Percentiles rank a stretch among this genome's conserved stretches.
These are phyloP conservation scores for Lepidothrix coronata DNA, from an alignment of 2,113 vertebrate species.

Conservation along the genomic window DNA sequence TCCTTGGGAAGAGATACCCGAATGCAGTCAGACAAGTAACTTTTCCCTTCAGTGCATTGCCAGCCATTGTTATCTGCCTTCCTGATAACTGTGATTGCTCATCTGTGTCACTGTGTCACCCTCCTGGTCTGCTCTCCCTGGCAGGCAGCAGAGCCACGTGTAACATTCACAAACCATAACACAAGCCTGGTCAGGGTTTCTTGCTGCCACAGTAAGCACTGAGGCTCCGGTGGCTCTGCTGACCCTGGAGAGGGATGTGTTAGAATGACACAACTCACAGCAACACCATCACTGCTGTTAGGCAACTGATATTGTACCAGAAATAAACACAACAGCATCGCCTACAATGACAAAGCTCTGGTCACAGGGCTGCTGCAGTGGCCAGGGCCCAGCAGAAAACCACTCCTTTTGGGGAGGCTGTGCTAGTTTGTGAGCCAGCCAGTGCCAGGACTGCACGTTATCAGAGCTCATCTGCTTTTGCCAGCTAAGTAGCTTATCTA, in stretches of 20 bases:
- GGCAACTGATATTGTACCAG: not conserved
- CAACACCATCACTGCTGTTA: not conserved
- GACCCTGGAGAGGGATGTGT: not conserved
- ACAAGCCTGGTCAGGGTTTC: not conserved
- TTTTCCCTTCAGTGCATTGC: not conserved
- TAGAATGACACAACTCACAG: not conserved
- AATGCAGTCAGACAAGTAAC: not conserved
- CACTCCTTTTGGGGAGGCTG: not conserved
- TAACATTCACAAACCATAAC: not conserved
- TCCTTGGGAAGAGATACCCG: not conserved
- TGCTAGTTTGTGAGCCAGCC: not conserved
- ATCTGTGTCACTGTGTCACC: not conserved
- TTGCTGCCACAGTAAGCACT: not conserved
- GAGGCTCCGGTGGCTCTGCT: not conserved
- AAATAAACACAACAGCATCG: not conserved
- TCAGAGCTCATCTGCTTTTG: not conserved
- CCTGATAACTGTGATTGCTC: not conserved
- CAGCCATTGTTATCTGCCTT: not conserved
- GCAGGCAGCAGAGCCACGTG: not conserved
- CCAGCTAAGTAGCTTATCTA: conserved; percentile 12
- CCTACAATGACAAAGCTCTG: not conserved
- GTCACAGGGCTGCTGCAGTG: not conserved
- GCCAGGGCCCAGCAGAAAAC: not conserved
- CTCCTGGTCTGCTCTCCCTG: not conserved
- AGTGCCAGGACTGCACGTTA: not conserved